Percentiles rank a stretch among this genome's conserved stretches.
Evolutionary conservation across 2,113 vertebrate genomes (phyloP).

Genomic region (Xyrauchen texanus): DNA sequence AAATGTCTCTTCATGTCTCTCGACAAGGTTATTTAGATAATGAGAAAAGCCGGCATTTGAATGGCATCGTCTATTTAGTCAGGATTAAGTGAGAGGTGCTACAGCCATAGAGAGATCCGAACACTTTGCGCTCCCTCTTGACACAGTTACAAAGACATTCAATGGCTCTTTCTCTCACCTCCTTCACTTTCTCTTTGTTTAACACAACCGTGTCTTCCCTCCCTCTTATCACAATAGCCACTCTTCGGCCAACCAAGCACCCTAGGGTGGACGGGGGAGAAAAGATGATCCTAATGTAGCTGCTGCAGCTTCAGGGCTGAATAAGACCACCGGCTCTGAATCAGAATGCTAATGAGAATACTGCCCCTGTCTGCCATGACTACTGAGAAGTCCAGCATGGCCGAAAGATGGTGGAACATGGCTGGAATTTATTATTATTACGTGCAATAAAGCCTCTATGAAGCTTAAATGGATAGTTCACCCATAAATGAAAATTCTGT

Average conservation of each 20-base stretch:
- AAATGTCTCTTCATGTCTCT: slow-evolving; percentile 3
- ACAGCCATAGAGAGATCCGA: slow-evolving; percentile 55
- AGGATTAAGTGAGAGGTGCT: slow-evolving; percentile 61
- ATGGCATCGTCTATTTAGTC: slow-evolving; percentile 66
- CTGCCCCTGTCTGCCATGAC: slow-evolving; percentile 51
- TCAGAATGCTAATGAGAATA: slow-evolving; percentile 67
- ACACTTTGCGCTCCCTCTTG: slow-evolving; percentile 64
- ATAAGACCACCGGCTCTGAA: slow-evolving; percentile 64
- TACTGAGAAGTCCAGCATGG: slow-evolving; percentile 8
- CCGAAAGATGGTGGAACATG: slow-evolving; percentile 6
- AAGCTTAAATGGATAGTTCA: too few species aligned
- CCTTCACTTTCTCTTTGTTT: slow-evolving; percentile 69
- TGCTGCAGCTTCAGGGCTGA: slow-evolving; percentile 61
- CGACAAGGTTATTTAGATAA: slow-evolving; percentile 59
- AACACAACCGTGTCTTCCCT: slow-evolving; percentile 63
- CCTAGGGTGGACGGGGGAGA: slow-evolving; percentile 62
- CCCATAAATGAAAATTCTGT: too few species aligned
- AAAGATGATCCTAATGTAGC: slow-evolving; percentile 71
- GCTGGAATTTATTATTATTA: slow-evolving; percentile 5
- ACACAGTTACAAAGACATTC: slow-evolving; percentile 69
- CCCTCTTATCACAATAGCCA: slow-evolving; percentile 62
- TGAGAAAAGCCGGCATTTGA: slow-evolving; percentile 64
- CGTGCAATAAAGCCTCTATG: not conserved
- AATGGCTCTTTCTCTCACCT: slow-evolving; percentile 55
- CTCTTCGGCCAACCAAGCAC: slow-evolving; percentile 58